Conservation (phyloP, 2,113 vertebrate species). For the Bos taurus region ARS-UCD2.0 NC_037329.1:23297001-23297500, state of each 20-base stretch:
- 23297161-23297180: conserved; percentile 23
- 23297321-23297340: conserved; percentile 72
- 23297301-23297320: conserved; percentile 81
- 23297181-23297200: conserved; percentile 51
- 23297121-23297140: rapidly evolving
- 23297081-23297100: background rate
- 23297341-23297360: conserved; percentile 71
- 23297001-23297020: background rate
- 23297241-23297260: conserved; percentile 75
- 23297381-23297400: background rate
- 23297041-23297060: background rate
- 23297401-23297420: background rate
- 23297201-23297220: conserved; percentile 50
- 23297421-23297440: conserved; percentile 28
- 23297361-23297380: conserved; percentile 59
- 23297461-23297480: conserved; percentile 77
- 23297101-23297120: background rate
- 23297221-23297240: conserved; percentile 62
- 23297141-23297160: background rate
- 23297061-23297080: background rate
- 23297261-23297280: conserved; percentile 77
- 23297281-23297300: conserved; percentile 68
- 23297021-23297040: background rate
- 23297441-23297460: conserved; percentile 79
- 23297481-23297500: conserved; percentile 64